Percentiles rank a stretch among this genome's conserved stretches.
Conservation (phyloP, 2,113 vertebrate species). For the Dasyurus viverrinus region DNA sequence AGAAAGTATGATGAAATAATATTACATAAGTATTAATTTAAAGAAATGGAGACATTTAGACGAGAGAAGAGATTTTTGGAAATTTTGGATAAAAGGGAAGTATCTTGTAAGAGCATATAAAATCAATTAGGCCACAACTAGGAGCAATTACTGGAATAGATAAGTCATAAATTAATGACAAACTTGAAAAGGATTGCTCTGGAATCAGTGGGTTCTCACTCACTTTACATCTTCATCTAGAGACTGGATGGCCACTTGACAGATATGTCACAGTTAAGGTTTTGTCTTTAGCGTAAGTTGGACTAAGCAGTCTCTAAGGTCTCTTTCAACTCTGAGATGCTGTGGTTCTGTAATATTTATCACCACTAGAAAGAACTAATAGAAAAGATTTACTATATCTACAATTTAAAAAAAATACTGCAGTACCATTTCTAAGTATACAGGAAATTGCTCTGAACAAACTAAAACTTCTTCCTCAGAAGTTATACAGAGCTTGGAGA, state of each 20-base stretch:
- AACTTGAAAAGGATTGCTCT: not conserved
- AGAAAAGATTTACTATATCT: not conserved
- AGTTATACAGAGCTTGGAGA: not conserved
- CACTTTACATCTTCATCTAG: not conserved
- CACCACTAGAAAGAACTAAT: slow-evolving; percentile 3
- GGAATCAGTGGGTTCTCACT: not conserved
- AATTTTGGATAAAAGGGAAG: not conserved
- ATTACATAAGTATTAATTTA: not conserved
- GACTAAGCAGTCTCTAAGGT: not conserved
- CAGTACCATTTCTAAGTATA: not conserved
- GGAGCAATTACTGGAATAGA: not conserved
- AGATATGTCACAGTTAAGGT: not conserved
- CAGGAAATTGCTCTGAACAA: not conserved
- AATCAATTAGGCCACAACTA: not conserved
- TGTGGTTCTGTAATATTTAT: not conserved
- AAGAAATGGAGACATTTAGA: not conserved
- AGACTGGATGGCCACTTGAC: not conserved
- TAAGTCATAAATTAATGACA: not conserved
- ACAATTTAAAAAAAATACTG: not conserved
- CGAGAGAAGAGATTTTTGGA: not conserved
- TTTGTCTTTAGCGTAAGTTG: not conserved
- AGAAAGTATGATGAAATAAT: not conserved
- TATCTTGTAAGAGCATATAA: not conserved
- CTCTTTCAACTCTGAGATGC: not conserved
- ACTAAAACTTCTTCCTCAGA: not conserved